phyloP scores from a whole-genome alignment of 2,797 vertebrate species.

The Sciaenops ocellatus region DNA sequence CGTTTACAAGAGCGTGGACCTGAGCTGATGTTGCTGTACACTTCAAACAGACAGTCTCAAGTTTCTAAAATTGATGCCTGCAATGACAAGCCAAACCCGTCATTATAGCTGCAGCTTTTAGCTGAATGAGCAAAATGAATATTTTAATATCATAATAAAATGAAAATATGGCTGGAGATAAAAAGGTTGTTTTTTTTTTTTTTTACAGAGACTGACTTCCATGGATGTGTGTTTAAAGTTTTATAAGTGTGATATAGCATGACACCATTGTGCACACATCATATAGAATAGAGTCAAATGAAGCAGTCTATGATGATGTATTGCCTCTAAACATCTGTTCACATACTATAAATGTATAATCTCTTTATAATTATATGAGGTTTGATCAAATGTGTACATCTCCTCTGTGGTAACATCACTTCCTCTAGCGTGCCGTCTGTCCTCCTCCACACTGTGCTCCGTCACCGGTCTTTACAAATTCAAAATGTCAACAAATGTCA shows the following conservation, averaged over 20 bases:
- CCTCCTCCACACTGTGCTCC: background rate
- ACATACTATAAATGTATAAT: background rate
- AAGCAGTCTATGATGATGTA: background rate
- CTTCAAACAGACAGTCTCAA: background rate
- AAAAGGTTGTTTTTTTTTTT: background rate
- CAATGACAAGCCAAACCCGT: background rate
- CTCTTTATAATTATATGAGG: background rate
- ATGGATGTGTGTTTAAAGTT: background rate
- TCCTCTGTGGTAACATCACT: conserved; percentile 4
- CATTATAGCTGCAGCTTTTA: background rate
- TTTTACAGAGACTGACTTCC: no score
- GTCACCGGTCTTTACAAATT: conserved; percentile 23
- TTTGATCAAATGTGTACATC: conserved; percentile 10
- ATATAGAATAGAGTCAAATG: no score
- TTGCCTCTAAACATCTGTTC: conserved; percentile 7
- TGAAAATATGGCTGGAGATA: no score
- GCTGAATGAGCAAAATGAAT: background rate
- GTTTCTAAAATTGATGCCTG: background rate
- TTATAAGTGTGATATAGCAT: background rate
- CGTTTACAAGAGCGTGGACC: background rate
- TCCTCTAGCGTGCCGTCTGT: background rate
- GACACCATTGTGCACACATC: background rate
- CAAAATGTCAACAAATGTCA: conserved; percentile 64
- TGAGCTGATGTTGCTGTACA: background rate
- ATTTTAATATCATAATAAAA: background rate